These are phyloP conservation scores for Asobara japonica DNA, from an alignment of 1,140 invertebrate species.

Conservation along the genomic window DNA sequence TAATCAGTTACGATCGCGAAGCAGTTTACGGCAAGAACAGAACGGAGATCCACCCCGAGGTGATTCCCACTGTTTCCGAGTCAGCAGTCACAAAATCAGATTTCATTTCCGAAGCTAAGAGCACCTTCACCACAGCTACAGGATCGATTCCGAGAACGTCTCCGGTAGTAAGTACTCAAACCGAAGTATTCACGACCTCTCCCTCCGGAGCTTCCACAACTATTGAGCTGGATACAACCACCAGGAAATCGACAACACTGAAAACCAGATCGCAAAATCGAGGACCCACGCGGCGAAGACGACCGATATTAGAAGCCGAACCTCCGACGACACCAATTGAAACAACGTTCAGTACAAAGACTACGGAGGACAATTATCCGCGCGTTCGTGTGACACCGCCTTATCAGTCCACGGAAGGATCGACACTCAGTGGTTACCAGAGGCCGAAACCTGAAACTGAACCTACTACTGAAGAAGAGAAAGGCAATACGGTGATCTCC, in stretches of 20 bases:
- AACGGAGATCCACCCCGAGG: not conserved
- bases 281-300: not conserved
- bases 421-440: not conserved
- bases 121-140: not conserved
- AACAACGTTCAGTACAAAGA: not conserved
- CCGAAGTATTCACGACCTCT: not conserved
- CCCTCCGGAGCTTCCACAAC: not conserved
- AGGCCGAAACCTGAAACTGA: not conserved
- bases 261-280: slow-evolving; percentile 1
- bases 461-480: not conserved
- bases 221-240: not conserved
- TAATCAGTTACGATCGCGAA: not conserved
- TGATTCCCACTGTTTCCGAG: not conserved
- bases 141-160: not conserved
- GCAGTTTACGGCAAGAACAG: not conserved
- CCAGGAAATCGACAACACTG: slow-evolving; percentile 6
- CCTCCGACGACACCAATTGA: not conserved
- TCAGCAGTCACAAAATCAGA: not conserved
- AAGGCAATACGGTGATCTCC: not conserved
- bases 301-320: not conserved
- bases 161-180: not conserved
- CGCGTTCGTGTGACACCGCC: not conserved
- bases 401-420: not conserved
- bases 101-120: not conserved
- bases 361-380: not conserved